Evolutionary conservation across 2,888 invertebrate genomes (phyloP).

Genomic region (Epsilonema sp.): DNA sequence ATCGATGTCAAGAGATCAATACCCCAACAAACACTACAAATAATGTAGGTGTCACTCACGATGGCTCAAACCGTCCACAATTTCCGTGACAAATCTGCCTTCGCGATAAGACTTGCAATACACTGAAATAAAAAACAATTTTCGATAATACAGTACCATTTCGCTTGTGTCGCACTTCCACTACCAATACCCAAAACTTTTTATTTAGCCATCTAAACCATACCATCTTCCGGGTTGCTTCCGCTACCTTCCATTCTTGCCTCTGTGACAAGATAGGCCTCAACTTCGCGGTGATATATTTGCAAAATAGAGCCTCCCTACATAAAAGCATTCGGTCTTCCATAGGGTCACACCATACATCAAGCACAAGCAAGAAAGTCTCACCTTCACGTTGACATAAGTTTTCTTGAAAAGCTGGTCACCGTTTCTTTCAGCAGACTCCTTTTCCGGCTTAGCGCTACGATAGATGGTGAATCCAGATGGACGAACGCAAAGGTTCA

Average conservation of each 20-base stretch:
- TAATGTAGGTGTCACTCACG: too few species aligned
- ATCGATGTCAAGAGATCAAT: too few species aligned
- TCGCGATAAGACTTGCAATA: neutral
- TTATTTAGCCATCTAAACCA: too few species aligned
- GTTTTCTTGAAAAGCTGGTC: neutral
- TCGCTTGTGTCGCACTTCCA: too few species aligned
- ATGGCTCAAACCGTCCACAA: too few species aligned
- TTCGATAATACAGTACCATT: too few species aligned
- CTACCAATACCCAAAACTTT: too few species aligned
- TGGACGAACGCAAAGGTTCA: conserved; percentile 29
- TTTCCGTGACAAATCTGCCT: neutral
- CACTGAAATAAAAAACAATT: too few species aligned
- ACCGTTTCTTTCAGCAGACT: neutral
- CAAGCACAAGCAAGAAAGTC: too few species aligned
- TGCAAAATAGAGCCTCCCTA: conserved; percentile 26
- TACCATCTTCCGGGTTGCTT: too few species aligned
- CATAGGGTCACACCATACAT: neutral
- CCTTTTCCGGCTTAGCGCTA: neutral
- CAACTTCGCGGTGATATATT: conserved; percentile 31
- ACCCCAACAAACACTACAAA: neutral
- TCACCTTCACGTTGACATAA: neutral
- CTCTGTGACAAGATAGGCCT: conserved; percentile 29
- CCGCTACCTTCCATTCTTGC: too few species aligned
- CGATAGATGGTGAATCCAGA: conserved; percentile 26
- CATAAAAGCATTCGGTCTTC: neutral